Evolutionary conservation across 2,888 invertebrate species (phyloP), one percentile per base, ranked within the genome.

Genomic region (Spodoptera exigua): DNA sequence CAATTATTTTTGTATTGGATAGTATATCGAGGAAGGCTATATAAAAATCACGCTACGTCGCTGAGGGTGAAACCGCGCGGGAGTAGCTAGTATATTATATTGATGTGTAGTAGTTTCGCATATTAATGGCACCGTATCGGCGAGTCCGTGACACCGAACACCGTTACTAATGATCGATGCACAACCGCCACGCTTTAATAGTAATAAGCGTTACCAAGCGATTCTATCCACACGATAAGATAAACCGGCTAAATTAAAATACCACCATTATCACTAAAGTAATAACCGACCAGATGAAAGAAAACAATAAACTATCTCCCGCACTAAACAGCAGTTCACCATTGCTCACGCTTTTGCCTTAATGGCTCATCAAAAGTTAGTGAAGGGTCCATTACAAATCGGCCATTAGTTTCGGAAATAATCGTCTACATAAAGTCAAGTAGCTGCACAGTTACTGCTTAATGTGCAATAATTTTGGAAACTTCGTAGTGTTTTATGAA

Each of bases 101-200:
- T 27, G 7, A 27, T 27, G 27, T 40, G 35, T 61, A 17, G 52
- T 59, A 47, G 46, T 44, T 55, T 76, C 49, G 67, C 62, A 73
- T 71, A 73, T 64, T 67, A 61, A 57, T 68, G 51, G 61, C 59
- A 61, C 64, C 47, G 59, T 62, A 63, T 76, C 69, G 64, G 56
- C 54, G 36, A 69, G 73, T 83, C 78, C 82, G 79, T 81, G 81
- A 81, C 81, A 84, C 72, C 67, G 76, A 71, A 65, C 62, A 81
- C 87, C 85, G 87, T 85, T 82, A 83, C 80, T 79, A 81, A 83
- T 83, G 81, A 87, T 85, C 81, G 84, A 88, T 88, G 85, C 80
- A 79, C 74, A 81, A 80, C 82, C 75, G 80, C 61, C 75, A 80
- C 76, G 82, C 76, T 79, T 77, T 74, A 75, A 63, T 78, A 82